phyloP scores from a whole-genome alignment of 2,113 vertebrate genomes.

The Laterallus jamaicensis region DNA sequence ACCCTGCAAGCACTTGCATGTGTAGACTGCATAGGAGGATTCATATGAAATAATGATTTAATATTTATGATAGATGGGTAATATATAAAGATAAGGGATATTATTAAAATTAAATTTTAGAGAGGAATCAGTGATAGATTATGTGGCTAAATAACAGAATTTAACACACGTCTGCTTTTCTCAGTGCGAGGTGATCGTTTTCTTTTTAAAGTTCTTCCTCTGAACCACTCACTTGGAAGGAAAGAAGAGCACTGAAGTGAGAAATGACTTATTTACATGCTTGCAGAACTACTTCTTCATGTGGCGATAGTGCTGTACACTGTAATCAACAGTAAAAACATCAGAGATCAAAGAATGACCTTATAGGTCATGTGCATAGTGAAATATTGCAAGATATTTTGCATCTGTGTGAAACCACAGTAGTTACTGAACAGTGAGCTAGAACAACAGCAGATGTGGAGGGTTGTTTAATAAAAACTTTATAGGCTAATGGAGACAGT shows the following conservation, averaged over 20 bases:
- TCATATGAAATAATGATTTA: neutral
- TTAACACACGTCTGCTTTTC: neutral
- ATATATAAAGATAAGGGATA: neutral
- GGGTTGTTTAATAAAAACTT: neutral
- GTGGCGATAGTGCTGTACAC: neutral
- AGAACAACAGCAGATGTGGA: neutral
- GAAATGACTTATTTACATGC: neutral
- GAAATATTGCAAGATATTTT: neutral
- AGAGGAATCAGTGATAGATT: neutral
- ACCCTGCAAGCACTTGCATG: neutral
- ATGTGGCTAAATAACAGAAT: neutral
- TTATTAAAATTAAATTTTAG: conserved; percentile 30
- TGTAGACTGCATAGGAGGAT: neutral
- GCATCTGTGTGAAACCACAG: neutral
- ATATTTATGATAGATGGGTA: neutral
- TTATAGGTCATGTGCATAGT: neutral
- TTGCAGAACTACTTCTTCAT: neutral
- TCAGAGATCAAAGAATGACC: neutral
- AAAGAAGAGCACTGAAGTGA: conserved; percentile 6
- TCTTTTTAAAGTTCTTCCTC: neutral
- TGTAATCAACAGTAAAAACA: neutral
- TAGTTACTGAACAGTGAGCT: neutral
- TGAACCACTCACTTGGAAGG: neutral
- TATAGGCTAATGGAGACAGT: neutral
- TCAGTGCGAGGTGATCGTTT: neutral